A percentile compares a stretch with the other conserved stretches of the same genome.
Conservation (phyloP, 2,888 invertebrate species). For the Microctonus brassicae region DNA sequence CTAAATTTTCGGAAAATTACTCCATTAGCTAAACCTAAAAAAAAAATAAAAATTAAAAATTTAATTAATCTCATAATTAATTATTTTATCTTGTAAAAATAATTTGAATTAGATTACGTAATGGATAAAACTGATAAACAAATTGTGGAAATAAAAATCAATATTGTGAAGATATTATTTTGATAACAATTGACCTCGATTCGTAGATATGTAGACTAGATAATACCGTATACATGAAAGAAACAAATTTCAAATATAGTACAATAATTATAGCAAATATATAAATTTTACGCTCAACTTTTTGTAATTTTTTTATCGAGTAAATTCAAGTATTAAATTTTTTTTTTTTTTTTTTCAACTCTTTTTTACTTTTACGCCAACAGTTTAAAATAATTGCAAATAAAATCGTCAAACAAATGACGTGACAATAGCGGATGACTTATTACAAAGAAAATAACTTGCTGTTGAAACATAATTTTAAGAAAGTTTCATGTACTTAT, state of each 20-base stretch:
- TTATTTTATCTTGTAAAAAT: background rate
- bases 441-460: background rate
- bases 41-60: constrained; percentile 42
- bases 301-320: background rate
- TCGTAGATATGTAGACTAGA: constrained; percentile 10
- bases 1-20: constrained; percentile 78
- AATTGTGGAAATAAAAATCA: background rate
- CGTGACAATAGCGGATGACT: constrained; percentile 1
- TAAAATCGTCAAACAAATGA: constrained; percentile 6
- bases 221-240: no score
- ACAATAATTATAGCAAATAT: no score
- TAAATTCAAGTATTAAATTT: background rate
- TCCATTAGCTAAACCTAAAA: constrained; percentile 78
- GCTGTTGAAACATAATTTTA: background rate
- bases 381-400: constrained; percentile 11
- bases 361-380: background rate
- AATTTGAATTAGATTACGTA: background rate
- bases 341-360: background rate
- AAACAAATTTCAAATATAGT: no score
- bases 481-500: background rate
- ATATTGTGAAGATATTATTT: background rate
- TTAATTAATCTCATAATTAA: background rate
- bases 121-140: background rate
- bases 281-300: no score
- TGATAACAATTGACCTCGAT: constrained; percentile 31